phyloP scores from a whole-genome alignment of 2,113 vertebrate species.

The Bubo blakistoni region DNA sequence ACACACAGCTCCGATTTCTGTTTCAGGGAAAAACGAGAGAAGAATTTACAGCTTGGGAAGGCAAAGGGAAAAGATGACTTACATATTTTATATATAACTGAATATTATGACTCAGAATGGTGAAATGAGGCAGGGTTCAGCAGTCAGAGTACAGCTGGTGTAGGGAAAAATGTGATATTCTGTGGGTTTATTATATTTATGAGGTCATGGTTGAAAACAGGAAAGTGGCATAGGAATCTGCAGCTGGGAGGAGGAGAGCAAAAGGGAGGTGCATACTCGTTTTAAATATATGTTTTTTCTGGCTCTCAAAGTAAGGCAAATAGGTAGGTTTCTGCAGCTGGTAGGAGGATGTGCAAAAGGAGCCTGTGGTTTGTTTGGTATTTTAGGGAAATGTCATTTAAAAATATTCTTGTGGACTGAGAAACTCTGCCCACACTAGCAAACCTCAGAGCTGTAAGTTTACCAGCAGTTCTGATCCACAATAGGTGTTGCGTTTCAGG shows the following conservation, averaged over 20 bases:
- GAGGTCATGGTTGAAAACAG: constrained; percentile 2
- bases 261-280: not conserved
- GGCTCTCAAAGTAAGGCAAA: not conserved
- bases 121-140: not conserved
- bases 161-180: not conserved
- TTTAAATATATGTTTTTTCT: constrained; percentile 9
- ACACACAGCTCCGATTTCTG: not conserved
- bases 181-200: not conserved
- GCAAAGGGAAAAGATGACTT: not conserved
- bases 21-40: not conserved
- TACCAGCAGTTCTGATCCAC: not conserved
- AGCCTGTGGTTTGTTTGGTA: not conserved
- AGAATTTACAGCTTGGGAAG: not conserved
- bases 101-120: not conserved
- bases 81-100: not conserved
- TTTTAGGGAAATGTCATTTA: constrained; percentile 44
- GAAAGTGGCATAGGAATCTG: not conserved
- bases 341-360: constrained; percentile 18
- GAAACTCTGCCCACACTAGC: not conserved
- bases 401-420: constrained; percentile 5
- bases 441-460: not conserved
- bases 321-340: constrained; percentile 21
- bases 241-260: not conserved
- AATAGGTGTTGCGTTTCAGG: not conserved
- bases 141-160: not conserved